phyloP scores from a whole-genome alignment of 2,888 invertebrate species.

The Digitonthophagus gazella region DNA sequence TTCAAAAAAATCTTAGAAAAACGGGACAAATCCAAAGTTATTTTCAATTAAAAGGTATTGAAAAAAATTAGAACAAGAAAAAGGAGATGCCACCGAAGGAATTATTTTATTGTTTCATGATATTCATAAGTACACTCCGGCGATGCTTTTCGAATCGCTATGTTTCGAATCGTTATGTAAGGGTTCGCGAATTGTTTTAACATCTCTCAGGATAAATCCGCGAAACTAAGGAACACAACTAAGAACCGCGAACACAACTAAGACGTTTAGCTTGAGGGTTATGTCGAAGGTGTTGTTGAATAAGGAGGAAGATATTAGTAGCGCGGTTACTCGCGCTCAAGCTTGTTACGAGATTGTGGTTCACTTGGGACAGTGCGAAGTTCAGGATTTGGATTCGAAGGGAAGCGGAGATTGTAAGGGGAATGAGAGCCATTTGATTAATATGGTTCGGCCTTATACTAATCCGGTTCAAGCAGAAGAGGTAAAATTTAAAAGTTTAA shows the following conservation, averaged over 20 bases:
- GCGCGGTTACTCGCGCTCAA: conserved; percentile 66
- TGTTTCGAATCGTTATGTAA: no score
- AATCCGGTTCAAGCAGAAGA: conserved; percentile 67
- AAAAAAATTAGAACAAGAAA: conserved; percentile 58
- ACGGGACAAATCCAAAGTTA: no score
- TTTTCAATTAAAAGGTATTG: no score
- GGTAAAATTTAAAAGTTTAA: no score
- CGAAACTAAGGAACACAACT: no score
- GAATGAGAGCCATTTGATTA: conserved; percentile 56
- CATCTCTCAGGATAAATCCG: conserved; percentile 66
- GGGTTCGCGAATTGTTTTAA: conserved; percentile 73
- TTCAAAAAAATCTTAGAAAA: no score
- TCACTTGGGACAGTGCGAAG: conserved; percentile 64
- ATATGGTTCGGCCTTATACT: conserved; percentile 64
- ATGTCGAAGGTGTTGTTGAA: conserved; percentile 63
- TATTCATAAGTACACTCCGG: conserved; percentile 63
- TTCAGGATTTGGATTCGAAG: conserved; percentile 53
- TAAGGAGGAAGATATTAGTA: conserved; percentile 51
- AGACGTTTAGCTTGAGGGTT: conserved; percentile 63
- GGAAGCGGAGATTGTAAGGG: conserved; percentile 52
- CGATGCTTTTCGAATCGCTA: conserved; percentile 66
- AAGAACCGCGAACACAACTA: conserved; percentile 62
- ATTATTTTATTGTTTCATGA: conserved; percentile 67
- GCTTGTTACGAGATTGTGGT: conserved; percentile 70
- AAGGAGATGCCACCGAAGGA: conserved; percentile 58